These are phyloP conservation scores for Myiozetetes cayanensis DNA, from an alignment of 2,113 vertebrate species.

Conservation along the genomic window DNA sequence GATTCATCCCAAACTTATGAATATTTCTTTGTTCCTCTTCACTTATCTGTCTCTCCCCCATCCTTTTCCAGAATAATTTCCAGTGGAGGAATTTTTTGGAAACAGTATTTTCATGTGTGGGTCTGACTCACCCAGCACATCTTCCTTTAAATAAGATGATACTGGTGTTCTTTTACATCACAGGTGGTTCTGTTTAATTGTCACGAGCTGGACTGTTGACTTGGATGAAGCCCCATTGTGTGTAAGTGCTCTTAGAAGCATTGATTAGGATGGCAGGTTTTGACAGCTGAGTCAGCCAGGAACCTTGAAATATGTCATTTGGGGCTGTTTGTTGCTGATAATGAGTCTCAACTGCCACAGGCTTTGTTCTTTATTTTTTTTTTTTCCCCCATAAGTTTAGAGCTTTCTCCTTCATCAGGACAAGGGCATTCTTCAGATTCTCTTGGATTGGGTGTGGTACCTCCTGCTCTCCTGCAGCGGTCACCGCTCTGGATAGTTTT, in stretches of 20 bases:
- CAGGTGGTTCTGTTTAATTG: background rate
- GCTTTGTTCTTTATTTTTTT: background rate
- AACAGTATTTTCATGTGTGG: background rate
- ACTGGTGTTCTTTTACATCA: background rate
- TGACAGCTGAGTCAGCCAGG: conserved; percentile 26
- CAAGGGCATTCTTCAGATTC: background rate
- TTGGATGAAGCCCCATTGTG: background rate
- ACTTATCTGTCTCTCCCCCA: background rate
- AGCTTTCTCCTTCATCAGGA: background rate
- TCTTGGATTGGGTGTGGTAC: background rate
- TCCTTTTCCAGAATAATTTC: background rate
- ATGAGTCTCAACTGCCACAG: background rate
- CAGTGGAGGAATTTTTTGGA: background rate
- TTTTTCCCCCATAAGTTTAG: background rate
- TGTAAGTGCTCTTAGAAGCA: background rate
- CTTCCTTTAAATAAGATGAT: background rate
- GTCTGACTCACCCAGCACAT: background rate
- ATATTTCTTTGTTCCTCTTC: background rate
- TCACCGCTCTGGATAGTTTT: background rate
- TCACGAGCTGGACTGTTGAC: background rate
- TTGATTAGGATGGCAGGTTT: background rate
- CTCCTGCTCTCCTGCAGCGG: background rate
- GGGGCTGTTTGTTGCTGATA: background rate
- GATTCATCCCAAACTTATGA: background rate
- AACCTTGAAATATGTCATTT: background rate